Evolutionary conservation across 2,888 invertebrate genomes (phyloP).

Genomic region (Capitulum mitella): DNA sequence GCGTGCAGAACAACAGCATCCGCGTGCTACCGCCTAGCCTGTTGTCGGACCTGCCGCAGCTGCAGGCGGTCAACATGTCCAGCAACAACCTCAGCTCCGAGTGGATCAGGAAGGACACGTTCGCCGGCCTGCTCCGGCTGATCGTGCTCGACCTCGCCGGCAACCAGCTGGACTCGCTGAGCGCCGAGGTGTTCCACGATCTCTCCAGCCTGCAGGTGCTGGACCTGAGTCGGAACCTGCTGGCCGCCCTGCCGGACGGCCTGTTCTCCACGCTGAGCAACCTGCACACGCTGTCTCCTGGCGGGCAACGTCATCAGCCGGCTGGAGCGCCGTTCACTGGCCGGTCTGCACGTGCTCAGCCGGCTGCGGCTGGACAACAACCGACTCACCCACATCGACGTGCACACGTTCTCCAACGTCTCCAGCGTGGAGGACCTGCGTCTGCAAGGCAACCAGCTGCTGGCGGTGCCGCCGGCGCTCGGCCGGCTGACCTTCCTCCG

Average conservation of each 20-base stretch:
- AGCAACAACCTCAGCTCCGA: constrained; percentile 76
- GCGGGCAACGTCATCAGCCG: constrained; percentile 78
- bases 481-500: constrained; percentile 76
- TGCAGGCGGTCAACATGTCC: constrained; percentile 74
- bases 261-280: constrained; percentile 88
- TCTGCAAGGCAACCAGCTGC: constrained; percentile 76
- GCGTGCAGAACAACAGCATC: constrained; percentile 84
- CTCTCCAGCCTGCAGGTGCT: constrained; percentile 77
- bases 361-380: constrained; percentile 79
- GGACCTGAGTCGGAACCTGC: constrained; percentile 73
- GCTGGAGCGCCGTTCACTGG: constrained; percentile 75
- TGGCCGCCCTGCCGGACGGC: constrained; percentile 75
- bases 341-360: constrained; percentile 79
- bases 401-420: constrained; percentile 82
- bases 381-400: constrained; percentile 70
- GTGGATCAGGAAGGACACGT: constrained; percentile 74
- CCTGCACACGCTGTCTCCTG: constrained; percentile 75
- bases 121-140: constrained; percentile 77
- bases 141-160: constrained; percentile 78
- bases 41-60: constrained; percentile 73
- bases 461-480: constrained; percentile 69
- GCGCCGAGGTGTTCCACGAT: constrained; percentile 74
- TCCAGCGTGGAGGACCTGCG: constrained; percentile 83
- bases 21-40: constrained; percentile 75
- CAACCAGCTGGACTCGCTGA: constrained; percentile 69